A percentile compares a stretch with the other conserved stretches of the same genome.
phyloP scores from a whole-genome alignment of 2,113 vertebrate genomes.

The Syngnathus typhle region DNA sequence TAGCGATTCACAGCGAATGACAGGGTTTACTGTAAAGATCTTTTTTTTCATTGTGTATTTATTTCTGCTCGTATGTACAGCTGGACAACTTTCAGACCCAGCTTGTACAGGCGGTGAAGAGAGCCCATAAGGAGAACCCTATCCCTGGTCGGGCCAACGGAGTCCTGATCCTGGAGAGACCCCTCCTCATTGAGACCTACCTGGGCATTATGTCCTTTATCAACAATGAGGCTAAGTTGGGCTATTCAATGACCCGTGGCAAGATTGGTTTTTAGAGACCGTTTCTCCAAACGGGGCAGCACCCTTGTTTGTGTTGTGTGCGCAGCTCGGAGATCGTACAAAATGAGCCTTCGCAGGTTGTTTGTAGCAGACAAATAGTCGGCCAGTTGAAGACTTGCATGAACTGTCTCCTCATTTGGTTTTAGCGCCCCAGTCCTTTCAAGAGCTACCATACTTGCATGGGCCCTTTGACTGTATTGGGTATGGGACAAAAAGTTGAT shows the following conservation, averaged over 20 bases:
- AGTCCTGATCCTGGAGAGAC: slow-evolving; percentile 84
- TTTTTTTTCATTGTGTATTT: background rate
- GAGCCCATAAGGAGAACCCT: slow-evolving; percentile 81
- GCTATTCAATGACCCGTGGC: slow-evolving; percentile 94
- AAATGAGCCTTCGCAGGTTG: slow-evolving; percentile 3
- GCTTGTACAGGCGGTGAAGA: slow-evolving; percentile 90
- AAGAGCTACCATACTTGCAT: slow-evolving; percentile 9
- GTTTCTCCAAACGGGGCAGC: slow-evolving; percentile 1
- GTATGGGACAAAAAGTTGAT: slow-evolving; percentile 5
- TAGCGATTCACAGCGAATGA: too few species aligned
- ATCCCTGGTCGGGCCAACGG: slow-evolving; percentile 72
- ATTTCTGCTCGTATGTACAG: slow-evolving; percentile 52
- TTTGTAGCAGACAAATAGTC: slow-evolving; percentile 23
- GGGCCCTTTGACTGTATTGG: slow-evolving; percentile 11
- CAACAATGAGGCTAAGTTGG: slow-evolving; percentile 94
- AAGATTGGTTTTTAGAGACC: slow-evolving; percentile 85
- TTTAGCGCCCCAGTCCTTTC: slow-evolving; percentile 5
- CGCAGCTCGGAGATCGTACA: slow-evolving; percentile 16
- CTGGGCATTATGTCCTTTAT: slow-evolving; percentile 95
- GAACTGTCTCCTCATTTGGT: slow-evolving; percentile 23
- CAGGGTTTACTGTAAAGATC: too few species aligned
- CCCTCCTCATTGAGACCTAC: slow-evolving; percentile 94
- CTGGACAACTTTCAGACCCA: slow-evolving; percentile 85
- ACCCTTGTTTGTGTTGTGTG: slow-evolving; percentile 29
- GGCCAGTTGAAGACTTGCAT: slow-evolving; percentile 24